Percentiles rank a stretch among this genome's conserved stretches.
These are phyloP conservation scores for Hemaris fuciformis DNA, from an alignment of 2,888 invertebrate genomes.

Conservation along the genomic window DNA sequence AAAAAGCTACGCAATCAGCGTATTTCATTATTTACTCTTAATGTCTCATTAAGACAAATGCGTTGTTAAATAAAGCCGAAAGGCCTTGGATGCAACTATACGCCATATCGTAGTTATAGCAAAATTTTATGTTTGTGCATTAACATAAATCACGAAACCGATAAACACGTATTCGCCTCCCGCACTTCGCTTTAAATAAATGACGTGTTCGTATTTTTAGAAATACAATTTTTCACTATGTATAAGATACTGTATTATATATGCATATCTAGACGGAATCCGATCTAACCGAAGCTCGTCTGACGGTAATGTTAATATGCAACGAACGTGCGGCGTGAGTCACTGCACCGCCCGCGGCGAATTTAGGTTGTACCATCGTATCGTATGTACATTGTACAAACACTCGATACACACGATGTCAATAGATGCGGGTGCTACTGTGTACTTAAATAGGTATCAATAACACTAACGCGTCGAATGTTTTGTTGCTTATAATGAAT, in stretches of 20 bases:
- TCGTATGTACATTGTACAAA: conserved; percentile 43
- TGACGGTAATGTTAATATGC: not conserved
- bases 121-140: not conserved
- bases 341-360: conserved; percentile 40
- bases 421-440: conserved; percentile 55
- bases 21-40: not conserved
- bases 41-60: not conserved
- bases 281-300: not conserved
- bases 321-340: conserved; percentile 2
- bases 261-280: not conserved
- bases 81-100: conserved; percentile 4
- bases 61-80: not conserved
- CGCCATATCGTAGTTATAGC: not conserved
- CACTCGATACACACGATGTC: conserved; percentile 49
- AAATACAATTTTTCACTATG: not conserved
- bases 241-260: not conserved
- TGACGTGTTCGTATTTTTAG: conserved; percentile 9
- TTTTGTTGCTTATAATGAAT: not conserved
- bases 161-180: not conserved
- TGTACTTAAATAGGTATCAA: conserved; percentile 41
- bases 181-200: not conserved
- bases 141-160: conserved; percentile 7
- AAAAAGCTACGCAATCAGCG: not conserved
- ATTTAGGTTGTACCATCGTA: conserved; percentile 57
- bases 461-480: conserved; percentile 33